Conservation (phyloP, 2,797 vertebrate species). For the Squalus acanthias region DNA sequence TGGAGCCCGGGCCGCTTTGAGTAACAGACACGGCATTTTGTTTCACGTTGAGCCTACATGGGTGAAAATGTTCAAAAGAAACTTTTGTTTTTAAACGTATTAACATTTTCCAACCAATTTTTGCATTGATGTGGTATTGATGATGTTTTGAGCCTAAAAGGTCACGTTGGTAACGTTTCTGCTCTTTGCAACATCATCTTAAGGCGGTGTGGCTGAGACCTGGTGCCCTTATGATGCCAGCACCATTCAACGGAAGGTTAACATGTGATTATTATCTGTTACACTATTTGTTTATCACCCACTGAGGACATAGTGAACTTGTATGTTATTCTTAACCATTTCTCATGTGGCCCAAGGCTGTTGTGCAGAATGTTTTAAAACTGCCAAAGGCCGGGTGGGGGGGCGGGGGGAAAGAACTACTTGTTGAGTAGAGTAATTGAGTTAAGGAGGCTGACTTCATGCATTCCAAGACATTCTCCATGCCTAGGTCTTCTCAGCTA, state of each 20-base stretch:
- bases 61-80: neutral
- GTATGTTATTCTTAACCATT: neutral
- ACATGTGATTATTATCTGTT: conserved; percentile 10
- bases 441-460: neutral
- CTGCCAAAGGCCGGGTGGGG: neutral
- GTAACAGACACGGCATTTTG: neutral
- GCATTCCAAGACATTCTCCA: neutral
- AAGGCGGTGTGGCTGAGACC: neutral
- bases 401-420: neutral
- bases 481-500: neutral
- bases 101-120: neutral
- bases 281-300: neutral
- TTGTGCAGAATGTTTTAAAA: neutral
- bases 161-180: neutral
- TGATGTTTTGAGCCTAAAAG: neutral
- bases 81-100: neutral
- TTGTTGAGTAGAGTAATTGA: neutral
- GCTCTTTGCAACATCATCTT: neutral
- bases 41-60: neutral
- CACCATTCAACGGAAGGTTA: neutral
- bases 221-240: neutral
- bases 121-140: neutral
- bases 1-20: neutral
- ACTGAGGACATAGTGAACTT: neutral
- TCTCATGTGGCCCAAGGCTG: neutral